Percentiles rank a stretch among this genome's conserved stretches.
These are phyloP conservation scores for Theristus sp. DNA, from an alignment of 2,888 invertebrate genomes.

Conservation along the genomic window DNA sequence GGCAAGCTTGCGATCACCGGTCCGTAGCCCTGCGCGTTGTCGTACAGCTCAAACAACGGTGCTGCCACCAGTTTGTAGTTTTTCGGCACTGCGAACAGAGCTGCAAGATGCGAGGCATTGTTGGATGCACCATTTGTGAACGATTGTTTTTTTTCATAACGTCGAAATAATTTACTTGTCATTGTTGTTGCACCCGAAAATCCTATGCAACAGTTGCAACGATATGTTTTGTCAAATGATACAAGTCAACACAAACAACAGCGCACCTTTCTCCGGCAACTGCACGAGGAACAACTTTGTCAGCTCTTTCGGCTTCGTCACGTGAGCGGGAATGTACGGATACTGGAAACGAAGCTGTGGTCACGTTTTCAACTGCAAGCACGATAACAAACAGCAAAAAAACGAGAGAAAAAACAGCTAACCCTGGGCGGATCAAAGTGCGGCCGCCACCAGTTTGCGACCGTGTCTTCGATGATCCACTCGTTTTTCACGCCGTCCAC, in stretches of 20 bases:
- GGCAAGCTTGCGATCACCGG: conserved; percentile 94
- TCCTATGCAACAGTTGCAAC: no score
- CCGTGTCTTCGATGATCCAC: conserved; percentile 85
- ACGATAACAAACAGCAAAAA: no score
- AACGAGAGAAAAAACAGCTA: conserved; percentile 7
- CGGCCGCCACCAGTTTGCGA: conserved; percentile 98
- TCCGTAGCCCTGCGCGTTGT: conserved; percentile 96
- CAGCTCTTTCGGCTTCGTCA: conserved; percentile 98
- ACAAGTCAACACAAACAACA: no score
- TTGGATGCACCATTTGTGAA: no score
- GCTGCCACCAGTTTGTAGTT: conserved; percentile 99
- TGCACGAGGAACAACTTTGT: conserved; percentile 90
- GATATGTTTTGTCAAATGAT: no score
- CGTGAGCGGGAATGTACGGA: conserved; percentile 96
- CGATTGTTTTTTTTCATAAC: no score
- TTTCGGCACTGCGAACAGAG: conserved; percentile 92
- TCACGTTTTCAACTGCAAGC: no score
- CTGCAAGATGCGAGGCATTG: no score
- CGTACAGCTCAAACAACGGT: conserved; percentile 90
- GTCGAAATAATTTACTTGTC: no score
- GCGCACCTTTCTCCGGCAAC: conserved; percentile 64
- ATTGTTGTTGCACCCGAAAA: no score
- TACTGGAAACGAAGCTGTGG: conserved; percentile 39
- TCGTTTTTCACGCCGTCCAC: conserved; percentile 91
- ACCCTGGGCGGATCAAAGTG: conserved; percentile 96